These are phyloP conservation scores for Rhodinocichla rosea DNA, from an alignment of 2,113 vertebrate genomes.

Conservation along the genomic window DNA sequence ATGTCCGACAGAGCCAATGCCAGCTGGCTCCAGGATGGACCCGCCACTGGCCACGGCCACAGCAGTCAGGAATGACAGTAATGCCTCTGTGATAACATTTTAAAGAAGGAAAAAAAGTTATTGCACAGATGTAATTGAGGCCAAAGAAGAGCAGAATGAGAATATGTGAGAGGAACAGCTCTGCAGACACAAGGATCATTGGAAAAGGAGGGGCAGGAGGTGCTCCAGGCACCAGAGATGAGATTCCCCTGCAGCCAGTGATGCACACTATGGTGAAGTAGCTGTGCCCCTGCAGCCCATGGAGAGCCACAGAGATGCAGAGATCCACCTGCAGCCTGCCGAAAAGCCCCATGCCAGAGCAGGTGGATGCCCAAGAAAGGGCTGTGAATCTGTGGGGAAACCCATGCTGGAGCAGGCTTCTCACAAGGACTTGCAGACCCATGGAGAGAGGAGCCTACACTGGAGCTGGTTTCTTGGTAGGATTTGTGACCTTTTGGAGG, in stretches of 20 bases:
- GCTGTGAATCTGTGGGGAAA: background rate
- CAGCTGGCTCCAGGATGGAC: background rate
- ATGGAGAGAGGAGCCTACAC: background rate
- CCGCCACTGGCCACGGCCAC: accelerated
- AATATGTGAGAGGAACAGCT: background rate
- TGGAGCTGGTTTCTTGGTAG: background rate
- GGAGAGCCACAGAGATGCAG: background rate
- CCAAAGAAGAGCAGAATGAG: background rate
- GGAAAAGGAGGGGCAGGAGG: background rate
- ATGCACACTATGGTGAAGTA: background rate
- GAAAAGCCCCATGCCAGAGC: background rate
- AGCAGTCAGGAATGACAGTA: background rate
- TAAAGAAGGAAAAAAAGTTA: background rate
- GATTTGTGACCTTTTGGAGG: background rate
- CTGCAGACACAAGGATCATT: background rate
- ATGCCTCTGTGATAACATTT: background rate
- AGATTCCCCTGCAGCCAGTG: background rate
- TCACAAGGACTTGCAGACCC: background rate
- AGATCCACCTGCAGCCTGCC: background rate
- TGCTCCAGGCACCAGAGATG: accelerated
- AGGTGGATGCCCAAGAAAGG: background rate
- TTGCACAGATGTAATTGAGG: background rate
- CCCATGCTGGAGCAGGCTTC: background rate
- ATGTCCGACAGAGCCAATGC: accelerated
- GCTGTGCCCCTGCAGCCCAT: background rate